A percentile compares a stretch with the other conserved stretches of the same genome.
These are phyloP conservation scores for Centroberyx gerrardi DNA, from an alignment of 2,797 vertebrate species.

Conservation along the genomic window DNA sequence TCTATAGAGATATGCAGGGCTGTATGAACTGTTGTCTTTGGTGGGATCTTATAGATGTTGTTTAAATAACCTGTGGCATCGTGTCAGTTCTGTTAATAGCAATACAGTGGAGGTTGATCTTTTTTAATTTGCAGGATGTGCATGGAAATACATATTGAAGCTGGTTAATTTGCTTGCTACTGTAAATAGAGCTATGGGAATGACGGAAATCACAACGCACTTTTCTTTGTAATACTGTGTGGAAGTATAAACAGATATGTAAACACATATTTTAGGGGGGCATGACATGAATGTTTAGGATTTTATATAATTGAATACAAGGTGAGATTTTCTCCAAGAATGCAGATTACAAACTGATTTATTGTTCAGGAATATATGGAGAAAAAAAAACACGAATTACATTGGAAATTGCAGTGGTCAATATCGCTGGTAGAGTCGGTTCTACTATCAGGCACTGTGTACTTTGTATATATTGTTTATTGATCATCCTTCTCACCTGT, in stretches of 20 bases:
- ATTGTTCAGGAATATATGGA: background rate
- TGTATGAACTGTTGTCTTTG: background rate
- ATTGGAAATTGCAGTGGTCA: too few species aligned
- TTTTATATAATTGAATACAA: background rate
- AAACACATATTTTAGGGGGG: background rate
- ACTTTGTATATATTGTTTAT: too few species aligned
- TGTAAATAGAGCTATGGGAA: background rate
- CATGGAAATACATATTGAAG: background rate
- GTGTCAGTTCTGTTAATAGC: background rate
- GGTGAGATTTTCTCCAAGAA: background rate
- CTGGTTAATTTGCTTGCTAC: background rate
- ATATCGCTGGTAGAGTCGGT: too few species aligned
- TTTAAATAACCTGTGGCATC: constrained; percentile 21
- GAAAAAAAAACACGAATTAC: too few species aligned
- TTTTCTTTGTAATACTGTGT: background rate
- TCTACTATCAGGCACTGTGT: too few species aligned
- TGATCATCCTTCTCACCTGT: too few species aligned
- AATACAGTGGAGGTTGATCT: background rate
- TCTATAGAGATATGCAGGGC: background rate
- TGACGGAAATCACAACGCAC: background rate
- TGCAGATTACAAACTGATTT: background rate
- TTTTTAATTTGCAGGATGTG: background rate
- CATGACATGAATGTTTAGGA: background rate
- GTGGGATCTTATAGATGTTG: constrained; percentile 1
- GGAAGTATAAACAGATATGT: background rate